Evolutionary conservation across 2,113 vertebrate genomes (phyloP), one percentile per base, ranked within the genome.

Genomic region (Neogobius melanostomus): DNA sequence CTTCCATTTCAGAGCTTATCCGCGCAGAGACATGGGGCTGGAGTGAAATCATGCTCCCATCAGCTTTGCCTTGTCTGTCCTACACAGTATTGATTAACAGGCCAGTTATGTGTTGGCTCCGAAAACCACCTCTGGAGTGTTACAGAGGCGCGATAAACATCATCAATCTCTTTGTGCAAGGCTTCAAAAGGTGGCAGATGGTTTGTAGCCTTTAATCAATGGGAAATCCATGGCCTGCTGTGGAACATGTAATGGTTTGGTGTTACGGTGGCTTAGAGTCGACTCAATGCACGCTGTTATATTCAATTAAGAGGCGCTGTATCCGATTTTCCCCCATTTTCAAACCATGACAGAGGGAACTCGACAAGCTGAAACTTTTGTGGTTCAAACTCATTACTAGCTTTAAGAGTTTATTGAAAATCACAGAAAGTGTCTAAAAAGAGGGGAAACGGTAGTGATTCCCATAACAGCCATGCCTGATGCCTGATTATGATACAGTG

Each of bases 91-190:
- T 67, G 81, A 90, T 91, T 88, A 87, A 74, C 68, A 87, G 80
- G 72, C 69, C 74, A 72, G 76, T 82, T 82, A 83, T 80, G 67
- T 84, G 82, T 81, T 82, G 72, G 87, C 83, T 90, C 73, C 71
- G 78, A 71, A n/a, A 79, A 81, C 73, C 78, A 69, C 84, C 81
- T 82, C 80, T 86, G 65, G 75, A 85, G 78, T 85, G 86, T 87
- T 81, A 88, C 79, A 84, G 82, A 83, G 84, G 81, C 82, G 84
- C 80, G 83, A 85, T 89, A 87, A 90, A 89, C 85, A 88, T 79
- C 88, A 90, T 89, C 87, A 79, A 89, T 91, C 83, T 88, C 76
- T 85, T 76, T 85, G 77, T 81, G 61, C 80, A n/a, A 77, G 76
- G 78, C 76, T 76, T 86, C 81, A 86, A 71, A 80, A 73, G 66